These are phyloP conservation scores for Cotesia glomerata DNA, from an alignment of 1,140 invertebrate species.

Conservation along the genomic window DNA sequence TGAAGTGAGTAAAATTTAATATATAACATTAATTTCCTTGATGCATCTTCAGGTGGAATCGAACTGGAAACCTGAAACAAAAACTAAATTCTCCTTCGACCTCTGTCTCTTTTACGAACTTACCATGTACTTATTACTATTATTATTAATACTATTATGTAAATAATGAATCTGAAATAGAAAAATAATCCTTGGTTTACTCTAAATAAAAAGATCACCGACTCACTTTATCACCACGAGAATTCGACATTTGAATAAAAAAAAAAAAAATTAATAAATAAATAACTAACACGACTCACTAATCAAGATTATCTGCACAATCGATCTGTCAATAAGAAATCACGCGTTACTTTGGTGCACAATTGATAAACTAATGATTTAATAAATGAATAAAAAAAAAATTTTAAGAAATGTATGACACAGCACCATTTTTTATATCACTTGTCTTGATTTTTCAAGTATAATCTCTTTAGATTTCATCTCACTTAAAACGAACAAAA, in stretches of 20 bases:
- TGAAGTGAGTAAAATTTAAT: too few species aligned
- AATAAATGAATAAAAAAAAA: not conserved
- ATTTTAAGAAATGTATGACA: not conserved
- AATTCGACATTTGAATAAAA: not conserved
- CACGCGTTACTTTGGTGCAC: constrained; percentile 1
- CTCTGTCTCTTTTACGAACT: not conserved
- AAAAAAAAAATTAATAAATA: not conserved
- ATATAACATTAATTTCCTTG: not conserved
- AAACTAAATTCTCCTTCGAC: not conserved
- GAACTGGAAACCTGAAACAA: not conserved
- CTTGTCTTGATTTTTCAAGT: not conserved
- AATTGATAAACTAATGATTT: not conserved
- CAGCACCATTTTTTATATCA: constrained; percentile 2
- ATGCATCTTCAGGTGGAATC: not conserved
- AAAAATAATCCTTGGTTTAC: not conserved
- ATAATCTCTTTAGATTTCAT: not conserved
- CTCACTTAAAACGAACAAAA: constrained; percentile 11
- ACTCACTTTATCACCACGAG: not conserved
- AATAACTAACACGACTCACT: not conserved
- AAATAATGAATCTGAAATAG: not conserved
- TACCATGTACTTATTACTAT: not conserved
- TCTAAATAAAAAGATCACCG: not conserved
- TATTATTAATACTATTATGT: not conserved
- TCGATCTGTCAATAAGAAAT: not conserved
- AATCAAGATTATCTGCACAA: not conserved